A percentile compares a stretch with the other conserved stretches of the same genome.
Conservation (phyloP, 2,797 vertebrate species). For the Phyllotis vaccarum region DNA sequence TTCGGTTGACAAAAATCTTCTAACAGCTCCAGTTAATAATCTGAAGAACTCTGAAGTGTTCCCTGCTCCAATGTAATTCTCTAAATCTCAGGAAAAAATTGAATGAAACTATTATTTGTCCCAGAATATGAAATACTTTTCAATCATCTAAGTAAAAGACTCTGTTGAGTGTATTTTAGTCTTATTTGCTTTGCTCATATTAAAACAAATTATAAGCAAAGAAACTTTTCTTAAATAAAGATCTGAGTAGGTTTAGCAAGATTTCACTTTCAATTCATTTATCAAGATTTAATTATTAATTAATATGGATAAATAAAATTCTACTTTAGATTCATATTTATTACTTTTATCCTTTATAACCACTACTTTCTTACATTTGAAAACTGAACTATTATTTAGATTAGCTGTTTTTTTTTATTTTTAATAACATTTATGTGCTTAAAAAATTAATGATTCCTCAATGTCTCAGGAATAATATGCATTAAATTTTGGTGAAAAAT, state of each 20-base stretch:
- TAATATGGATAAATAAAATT: conserved; percentile 50
- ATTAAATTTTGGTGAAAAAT: conserved; percentile 55
- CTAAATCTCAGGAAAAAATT: not conserved
- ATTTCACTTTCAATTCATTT: conserved; percentile 43
- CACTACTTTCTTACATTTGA: conserved; percentile 21
- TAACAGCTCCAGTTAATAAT: not conserved
- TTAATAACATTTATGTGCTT: not conserved
- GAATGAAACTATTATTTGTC: not conserved
- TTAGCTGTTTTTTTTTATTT: conserved; percentile 51
- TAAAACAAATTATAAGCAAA: conserved; percentile 32
- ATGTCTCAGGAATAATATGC: not conserved
- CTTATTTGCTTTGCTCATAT: not conserved
- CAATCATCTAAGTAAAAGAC: not conserved
- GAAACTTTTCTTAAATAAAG: conserved; percentile 57
- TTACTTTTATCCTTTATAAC: conserved; percentile 37
- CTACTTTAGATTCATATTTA: not conserved
- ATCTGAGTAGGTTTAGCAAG: conserved; percentile 1
- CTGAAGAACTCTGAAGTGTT: not conserved
- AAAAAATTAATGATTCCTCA: not conserved
- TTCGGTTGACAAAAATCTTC: not conserved
- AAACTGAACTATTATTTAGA: conserved; percentile 45
- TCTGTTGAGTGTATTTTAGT: conserved; percentile 51
- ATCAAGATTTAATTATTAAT: conserved; percentile 56
- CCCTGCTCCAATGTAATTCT: not conserved
- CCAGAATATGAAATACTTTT: conserved; percentile 44